Evolutionary conservation across 2,888 invertebrate genomes (phyloP).

Genomic region (Mimas tiliae): DNA sequence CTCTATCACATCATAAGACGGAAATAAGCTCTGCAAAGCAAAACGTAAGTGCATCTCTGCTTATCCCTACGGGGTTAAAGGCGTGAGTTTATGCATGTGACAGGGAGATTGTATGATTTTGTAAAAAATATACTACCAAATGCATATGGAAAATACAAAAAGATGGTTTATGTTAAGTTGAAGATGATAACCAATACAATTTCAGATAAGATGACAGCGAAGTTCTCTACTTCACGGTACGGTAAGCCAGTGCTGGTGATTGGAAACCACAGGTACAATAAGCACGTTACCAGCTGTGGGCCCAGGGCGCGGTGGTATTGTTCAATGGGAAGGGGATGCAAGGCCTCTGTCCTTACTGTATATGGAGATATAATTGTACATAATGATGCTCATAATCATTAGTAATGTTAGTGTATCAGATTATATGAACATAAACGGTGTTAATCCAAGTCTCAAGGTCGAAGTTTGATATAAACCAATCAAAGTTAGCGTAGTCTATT

Average conservation of each 20-base stretch:
- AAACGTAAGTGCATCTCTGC: too few species aligned
- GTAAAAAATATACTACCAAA: too few species aligned
- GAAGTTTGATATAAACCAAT: too few species aligned
- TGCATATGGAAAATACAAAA: too few species aligned
- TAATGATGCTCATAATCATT: constrained; percentile 38
- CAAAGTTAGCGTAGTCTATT: too few species aligned
- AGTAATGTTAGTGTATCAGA: not conserved
- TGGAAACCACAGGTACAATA: constrained; percentile 39
- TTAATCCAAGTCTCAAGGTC: too few species aligned
- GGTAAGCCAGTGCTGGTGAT: constrained; percentile 40
- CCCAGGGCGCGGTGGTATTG: constrained; percentile 53
- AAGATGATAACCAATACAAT: not conserved
- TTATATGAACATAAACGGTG: not conserved
- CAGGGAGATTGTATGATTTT: too few species aligned
- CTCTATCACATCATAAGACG: too few species aligned
- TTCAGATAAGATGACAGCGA: not conserved
- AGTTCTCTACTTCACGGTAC: constrained; percentile 33
- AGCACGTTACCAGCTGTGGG: constrained; percentile 33
- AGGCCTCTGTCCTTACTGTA: constrained; percentile 45
- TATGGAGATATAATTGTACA: constrained; percentile 36
- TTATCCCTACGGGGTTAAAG: too few species aligned
- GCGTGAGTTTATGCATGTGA: too few species aligned
- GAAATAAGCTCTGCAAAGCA: too few species aligned
- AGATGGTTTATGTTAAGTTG: too few species aligned
- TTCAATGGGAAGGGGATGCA: constrained; percentile 40